A percentile compares a stretch with the other conserved stretches of the same genome.
These are phyloP conservation scores for Calameuta pallipes DNA, from an alignment of 2,888 invertebrate species.

Conservation along the genomic window DNA sequence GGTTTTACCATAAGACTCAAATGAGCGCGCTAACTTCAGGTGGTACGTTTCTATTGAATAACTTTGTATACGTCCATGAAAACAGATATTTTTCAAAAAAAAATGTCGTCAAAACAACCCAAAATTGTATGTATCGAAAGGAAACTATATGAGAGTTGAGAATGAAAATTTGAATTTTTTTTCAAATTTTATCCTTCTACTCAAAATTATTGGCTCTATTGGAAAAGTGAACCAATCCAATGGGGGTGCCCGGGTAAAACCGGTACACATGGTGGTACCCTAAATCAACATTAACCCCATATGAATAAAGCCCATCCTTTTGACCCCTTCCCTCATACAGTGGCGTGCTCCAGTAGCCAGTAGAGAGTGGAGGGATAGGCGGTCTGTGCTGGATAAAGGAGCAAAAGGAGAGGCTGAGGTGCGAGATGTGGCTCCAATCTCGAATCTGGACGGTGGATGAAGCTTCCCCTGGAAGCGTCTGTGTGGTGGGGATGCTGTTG, in stretches of 20 bases:
- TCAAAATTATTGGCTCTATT: background rate
- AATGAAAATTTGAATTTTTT: background rate
- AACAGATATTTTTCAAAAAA: background rate
- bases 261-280: background rate
- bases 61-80: background rate
- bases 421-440: conserved; percentile 40
- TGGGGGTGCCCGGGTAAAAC: background rate
- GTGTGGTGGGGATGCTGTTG: conserved; percentile 44
- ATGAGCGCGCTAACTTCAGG: too few relatives aligned
- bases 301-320: conserved; percentile 34
- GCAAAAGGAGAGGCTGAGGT: conserved; percentile 26
- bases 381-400: background rate
- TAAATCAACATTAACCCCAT: conserved; percentile 34
- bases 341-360: conserved; percentile 23
- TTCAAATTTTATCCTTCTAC: background rate
- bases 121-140: background rate
- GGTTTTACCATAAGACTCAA: too few relatives aligned
- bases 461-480: conserved; percentile 39
- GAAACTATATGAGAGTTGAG: background rate
- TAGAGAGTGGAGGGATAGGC: conserved; percentile 7
- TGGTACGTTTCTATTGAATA: too few relatives aligned
- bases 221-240: background rate
- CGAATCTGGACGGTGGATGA: conserved; percentile 33
- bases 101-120: background rate
- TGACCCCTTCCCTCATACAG: conserved; percentile 39